Evolutionary conservation across 1,140 invertebrate genomes (phyloP).

Genomic region (Drosophila orena): DNA sequence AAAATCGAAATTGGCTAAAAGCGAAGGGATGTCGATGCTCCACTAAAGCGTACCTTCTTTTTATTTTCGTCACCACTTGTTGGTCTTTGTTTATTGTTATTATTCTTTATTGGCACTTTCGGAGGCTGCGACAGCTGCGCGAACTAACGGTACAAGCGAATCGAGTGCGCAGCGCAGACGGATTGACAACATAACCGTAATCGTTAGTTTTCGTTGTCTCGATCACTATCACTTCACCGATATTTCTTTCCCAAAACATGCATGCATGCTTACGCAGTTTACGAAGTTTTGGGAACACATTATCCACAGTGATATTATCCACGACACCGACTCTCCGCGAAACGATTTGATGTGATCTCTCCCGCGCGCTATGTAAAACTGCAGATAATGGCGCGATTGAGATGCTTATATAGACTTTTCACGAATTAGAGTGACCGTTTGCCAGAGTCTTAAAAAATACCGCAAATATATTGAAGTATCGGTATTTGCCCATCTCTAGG

Average conservation of each 20-base stretch:
- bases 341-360: background rate
- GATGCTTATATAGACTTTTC: background rate
- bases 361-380: slow-evolving; percentile 1
- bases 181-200: slow-evolving; percentile 11
- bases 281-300: background rate
- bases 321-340: background rate
- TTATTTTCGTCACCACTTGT: slow-evolving; percentile 13
- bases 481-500: background rate
- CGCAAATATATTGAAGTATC: background rate
- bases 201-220: background rate
- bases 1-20: slow-evolving; percentile 20
- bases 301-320: background rate
- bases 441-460: background rate
- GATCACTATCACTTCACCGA: slow-evolving; percentile 1
- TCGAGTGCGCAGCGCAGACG: slow-evolving; percentile 12
- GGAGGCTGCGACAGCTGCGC: slow-evolving; percentile 19
- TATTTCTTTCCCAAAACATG: background rate
- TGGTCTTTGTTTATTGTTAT: slow-evolving; percentile 32
- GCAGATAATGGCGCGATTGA: background rate
- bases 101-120: slow-evolving; percentile 32
- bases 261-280: too few species aligned
- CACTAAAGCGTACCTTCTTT: slow-evolving; percentile 20
- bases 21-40: background rate
- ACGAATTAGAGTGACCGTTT: background rate
- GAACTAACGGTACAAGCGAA: slow-evolving; percentile 26